Conservation (phyloP, 2,797 vertebrate species). For the Galago senegalensis region DNA sequence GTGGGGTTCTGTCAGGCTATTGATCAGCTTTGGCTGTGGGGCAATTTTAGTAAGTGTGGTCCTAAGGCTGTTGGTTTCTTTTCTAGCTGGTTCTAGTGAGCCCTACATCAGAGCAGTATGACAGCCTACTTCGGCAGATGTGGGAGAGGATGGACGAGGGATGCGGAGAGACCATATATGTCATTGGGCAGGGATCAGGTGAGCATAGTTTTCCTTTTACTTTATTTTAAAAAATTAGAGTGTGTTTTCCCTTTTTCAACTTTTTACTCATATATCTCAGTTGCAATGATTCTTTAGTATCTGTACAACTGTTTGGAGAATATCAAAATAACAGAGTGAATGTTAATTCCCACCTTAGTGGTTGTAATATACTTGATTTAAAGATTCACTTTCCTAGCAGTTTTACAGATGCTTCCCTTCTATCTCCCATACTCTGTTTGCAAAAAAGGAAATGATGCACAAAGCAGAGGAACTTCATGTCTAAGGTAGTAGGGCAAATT, state of each 20-base stretch:
- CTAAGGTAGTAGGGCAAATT: neutral
- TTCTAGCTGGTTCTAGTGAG: constrained; percentile 96
- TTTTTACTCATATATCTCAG: constrained; percentile 13
- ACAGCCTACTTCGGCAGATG: constrained; percentile 94
- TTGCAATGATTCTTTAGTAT: constrained; percentile 4
- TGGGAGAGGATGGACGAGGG: constrained; percentile 96
- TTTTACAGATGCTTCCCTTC: constrained; percentile 49
- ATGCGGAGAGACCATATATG: constrained; percentile 97
- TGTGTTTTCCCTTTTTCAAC: neutral
- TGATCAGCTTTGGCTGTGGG: constrained; percentile 43
- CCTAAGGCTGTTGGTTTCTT: constrained; percentile 83
- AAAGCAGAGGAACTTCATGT: constrained; percentile 45
- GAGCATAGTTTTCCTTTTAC: constrained; percentile 87
- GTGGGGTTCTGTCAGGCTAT: constrained; percentile 7
- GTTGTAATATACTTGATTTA: neutral
- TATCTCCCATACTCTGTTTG: neutral
- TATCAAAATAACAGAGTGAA: neutral
- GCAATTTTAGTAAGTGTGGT: constrained; percentile 62
- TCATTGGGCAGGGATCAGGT: constrained; percentile 98
- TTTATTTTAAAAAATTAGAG: constrained; percentile 76
- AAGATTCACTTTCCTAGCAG: constrained; percentile 22
- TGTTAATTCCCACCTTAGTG: neutral
- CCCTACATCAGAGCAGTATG: constrained; percentile 96
- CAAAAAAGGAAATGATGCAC: constrained; percentile 21
- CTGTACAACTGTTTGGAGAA: constrained; percentile 41